A percentile compares a stretch with the other conserved stretches of the same genome.
These are phyloP conservation scores for Epistrophella euchroma DNA, from an alignment of 2,888 invertebrate species.

Conservation along the genomic window DNA sequence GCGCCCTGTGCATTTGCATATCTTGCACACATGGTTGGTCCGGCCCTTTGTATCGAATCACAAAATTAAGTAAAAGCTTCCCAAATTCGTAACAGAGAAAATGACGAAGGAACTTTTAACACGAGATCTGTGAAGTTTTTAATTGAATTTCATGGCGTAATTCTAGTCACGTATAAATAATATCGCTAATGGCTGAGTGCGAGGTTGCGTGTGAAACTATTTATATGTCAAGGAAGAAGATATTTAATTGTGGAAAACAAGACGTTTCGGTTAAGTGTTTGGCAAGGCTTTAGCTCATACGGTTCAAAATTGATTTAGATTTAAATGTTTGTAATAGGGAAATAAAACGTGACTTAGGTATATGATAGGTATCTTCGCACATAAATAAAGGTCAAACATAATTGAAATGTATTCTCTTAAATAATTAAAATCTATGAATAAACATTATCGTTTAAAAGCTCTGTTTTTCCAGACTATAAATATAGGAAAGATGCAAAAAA, in stretches of 20 bases:
- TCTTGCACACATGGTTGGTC: too few relatives aligned
- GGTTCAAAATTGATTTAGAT: slow-evolving; percentile 50
- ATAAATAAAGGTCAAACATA: too few relatives aligned
- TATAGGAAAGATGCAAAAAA: too few relatives aligned
- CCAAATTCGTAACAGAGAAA: background rate
- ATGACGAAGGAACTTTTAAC: slow-evolving; percentile 50
- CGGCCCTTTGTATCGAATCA: background rate
- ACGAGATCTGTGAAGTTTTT: slow-evolving; percentile 70
- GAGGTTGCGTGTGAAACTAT: slow-evolving; percentile 50
- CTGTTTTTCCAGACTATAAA: too few relatives aligned
- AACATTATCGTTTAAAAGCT: too few relatives aligned
- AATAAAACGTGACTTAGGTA: background rate
- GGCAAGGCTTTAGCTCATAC: slow-evolving; percentile 36
- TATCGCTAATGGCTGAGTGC: slow-evolving; percentile 43
- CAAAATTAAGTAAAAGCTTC: slow-evolving; percentile 7
- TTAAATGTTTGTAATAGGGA: background rate
- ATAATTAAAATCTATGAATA: too few relatives aligned
- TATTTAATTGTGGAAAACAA: slow-evolving; percentile 29
- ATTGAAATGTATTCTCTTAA: too few relatives aligned
- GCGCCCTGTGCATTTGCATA: too few relatives aligned
- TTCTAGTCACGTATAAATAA: slow-evolving; percentile 55
- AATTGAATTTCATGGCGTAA: slow-evolving; percentile 72
- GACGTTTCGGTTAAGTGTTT: slow-evolving; percentile 52
- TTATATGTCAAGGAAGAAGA: slow-evolving; percentile 51
- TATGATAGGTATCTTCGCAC: background rate